Evolutionary conservation across 1,140 invertebrate species (phyloP), one percentile per base, ranked within the genome.

Genomic region (Atta cephalotes): DNA sequence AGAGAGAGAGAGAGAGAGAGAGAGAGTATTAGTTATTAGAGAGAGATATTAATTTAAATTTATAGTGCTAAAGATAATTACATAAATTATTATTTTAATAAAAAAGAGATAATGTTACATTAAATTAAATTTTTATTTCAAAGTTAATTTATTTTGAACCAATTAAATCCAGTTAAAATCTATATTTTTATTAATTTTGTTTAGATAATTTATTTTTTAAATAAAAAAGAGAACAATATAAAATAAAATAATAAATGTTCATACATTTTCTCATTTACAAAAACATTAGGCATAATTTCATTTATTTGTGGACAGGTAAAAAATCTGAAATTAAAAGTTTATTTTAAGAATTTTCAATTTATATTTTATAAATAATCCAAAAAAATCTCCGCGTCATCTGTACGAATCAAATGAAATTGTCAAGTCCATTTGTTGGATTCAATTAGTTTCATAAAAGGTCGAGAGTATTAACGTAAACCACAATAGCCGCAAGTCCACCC

Each of bases 401-500:
- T 53, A 25, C 51, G 10, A 80, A 14, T 70, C 16, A 25, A 68
- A 31, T 68, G 2, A 68, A 80, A 80, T 53, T 4, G 12, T 45
- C 51, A 14, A 60, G 49, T n/a, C 9, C 51, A 7, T 16, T 25
- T 49, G 28, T 60, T 62, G 16, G n/a, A 12, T 72, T n/a, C n/a
- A 49, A 84, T 74, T 74, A 84, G 14, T 2, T 31, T 14, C 14
- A 49, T 60, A 12, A 82, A 31, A 49, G 68, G 35, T 6, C 31
- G 39, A 18, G 12, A n/a, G 25, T 82, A 74, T 76, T 45, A 74
- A 84, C 56, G 35, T 62, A 28, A 25, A 72, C 79, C 35, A 58
- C 66, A 60, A 21, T 3, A 82, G 12, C 80, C 80, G 7, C 68
- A 72, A 74, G 80, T 60, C 39, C 14, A 82, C 49, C 21, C 45